phyloP scores from a whole-genome alignment of 2,797 vertebrate species.

The Paedocypris micromegethes region DNA sequence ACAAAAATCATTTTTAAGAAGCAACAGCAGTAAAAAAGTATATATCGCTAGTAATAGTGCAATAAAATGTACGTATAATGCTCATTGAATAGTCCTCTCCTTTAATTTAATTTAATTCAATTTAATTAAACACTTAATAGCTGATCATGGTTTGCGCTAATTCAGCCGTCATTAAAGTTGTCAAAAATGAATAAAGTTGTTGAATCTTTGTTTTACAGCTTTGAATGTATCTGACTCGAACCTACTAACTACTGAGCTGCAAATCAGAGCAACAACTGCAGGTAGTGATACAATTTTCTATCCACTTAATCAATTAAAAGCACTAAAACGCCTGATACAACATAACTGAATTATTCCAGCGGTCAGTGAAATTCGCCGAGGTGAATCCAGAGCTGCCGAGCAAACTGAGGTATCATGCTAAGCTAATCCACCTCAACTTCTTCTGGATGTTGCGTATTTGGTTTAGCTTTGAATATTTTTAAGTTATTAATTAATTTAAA shows the following conservation, averaged over 20 bases:
- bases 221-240: slow-evolving; percentile 4
- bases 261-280: slow-evolving; percentile 4
- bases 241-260: background rate
- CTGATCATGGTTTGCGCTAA: too few species aligned
- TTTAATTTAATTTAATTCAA: too few species aligned
- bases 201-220: slow-evolving; percentile 17
- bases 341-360: slow-evolving; percentile 37
- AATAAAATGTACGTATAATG: too few species aligned
- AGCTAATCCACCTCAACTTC: background rate
- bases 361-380: slow-evolving; percentile 29
- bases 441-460: background rate
- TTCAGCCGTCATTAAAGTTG: background rate
- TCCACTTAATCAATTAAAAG: background rate
- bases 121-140: too few species aligned
- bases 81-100: too few species aligned
- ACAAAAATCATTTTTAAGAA: too few species aligned
- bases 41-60: too few species aligned
- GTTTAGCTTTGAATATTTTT: background rate
- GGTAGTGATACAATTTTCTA: slow-evolving; percentile 1
- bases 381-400: slow-evolving; percentile 30
- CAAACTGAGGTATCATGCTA: slow-evolving; percentile 30
- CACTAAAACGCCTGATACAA: background rate
- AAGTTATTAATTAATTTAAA: too few species aligned
- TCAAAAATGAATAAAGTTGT: background rate
- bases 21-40: too few species aligned